Base-by-base conservation (phyloP, 2,797 vertebrate species). In the Chromis chromis region DNA sequence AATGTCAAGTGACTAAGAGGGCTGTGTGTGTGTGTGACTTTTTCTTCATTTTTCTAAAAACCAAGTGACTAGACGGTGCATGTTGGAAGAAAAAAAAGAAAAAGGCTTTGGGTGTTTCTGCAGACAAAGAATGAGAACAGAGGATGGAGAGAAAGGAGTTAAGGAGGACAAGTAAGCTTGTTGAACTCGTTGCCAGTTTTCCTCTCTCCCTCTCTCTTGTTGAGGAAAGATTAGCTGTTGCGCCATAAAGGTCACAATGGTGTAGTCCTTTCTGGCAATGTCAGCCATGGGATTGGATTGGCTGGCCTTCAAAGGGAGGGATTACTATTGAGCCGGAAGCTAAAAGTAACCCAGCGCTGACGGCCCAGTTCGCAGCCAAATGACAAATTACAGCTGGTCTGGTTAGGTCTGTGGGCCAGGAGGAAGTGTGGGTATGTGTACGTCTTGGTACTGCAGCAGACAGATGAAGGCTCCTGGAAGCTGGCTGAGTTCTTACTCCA, bases 301-400 rank as follows among this genome's bases (percentile, higher is more conserved):
- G 91, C 90, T 6, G 24, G 70, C 67, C 80, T 85, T 92, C 91
- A 91, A 90, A 93, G 83, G 65, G 36, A 83, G 76, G 88, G 89
- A 92, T 93, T 92, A 90, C 66, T 70, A 79, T 67, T 55, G 54
- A 85, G 88, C 86, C 61, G 33, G 68, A 68, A 88, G 87, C 89
- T 81, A 84, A 90, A 89, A 88, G 86, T 79, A 85, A 86, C 77
- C 71, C 79, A 70, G 75, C 7, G 60, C 84, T 88, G 75, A 89
- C 63, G 68, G 78, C 76, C 80, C 85, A 69, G 75, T 85, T 89
- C 48, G 70, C 46, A 62, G 88, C 81, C 86, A 87, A 84, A 88
- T 89, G 88, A 89, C 81, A 89, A 87, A 89, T 90, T 87, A 86
- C 84, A 87, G 79, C 87, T 87, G 84, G 84, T 83, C 74, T 82